Base-by-base conservation (phyloP, 2,113 vertebrate species). In the Gambusia holbrooki region DNA sequence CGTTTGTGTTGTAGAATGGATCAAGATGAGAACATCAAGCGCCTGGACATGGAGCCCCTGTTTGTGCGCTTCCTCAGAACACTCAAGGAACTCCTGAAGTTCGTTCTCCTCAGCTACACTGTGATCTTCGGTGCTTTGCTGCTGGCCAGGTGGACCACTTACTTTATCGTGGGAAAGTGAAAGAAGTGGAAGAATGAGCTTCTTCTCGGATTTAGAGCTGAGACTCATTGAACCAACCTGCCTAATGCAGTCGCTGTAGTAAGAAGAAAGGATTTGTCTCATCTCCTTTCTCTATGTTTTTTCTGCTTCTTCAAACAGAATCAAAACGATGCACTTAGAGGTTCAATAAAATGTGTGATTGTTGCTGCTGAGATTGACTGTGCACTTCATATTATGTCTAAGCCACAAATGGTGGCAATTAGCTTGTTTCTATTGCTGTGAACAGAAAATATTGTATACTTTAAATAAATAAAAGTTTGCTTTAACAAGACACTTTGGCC, bases 51-150 rank as follows among this genome's bases (percentile, higher is more conserved):
- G 8, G 94, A 96, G n/a, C 95, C 95, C 30, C 90, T 97, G 62
- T 62, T 94, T 19, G 78, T 97, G 82, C 97, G 96, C 78, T 96
- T 96, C 87, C 96, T 99, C 70, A 95, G 95, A 89, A 95, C 97
- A 79, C 94, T 99, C 89, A 95, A 91, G 87, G 97, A 98, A 94
- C 92, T 99, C 84, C 93, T 99, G 72, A 97, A 96, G 82, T 98
- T 98, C 28, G 94, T 98, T 83, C 95, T 98, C 22, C 96, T 98
- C 94, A 98, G 97, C 82, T 99, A 99, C 94, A 98, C 97, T 0
- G 96, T 98, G 82, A 92, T 99, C 82, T 90, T 99, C 1, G 97
- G 97, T 9, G 96, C 97, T 0, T 92, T 98, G 89, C 93, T 98
- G 62, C 92, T 98, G 5, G 97, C 97, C 0, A 95, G 97, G 80